Evolutionary conservation across 2,888 invertebrate species (phyloP), one percentile per base, ranked within the genome.

Genomic region (Bombylius discolor): DNA sequence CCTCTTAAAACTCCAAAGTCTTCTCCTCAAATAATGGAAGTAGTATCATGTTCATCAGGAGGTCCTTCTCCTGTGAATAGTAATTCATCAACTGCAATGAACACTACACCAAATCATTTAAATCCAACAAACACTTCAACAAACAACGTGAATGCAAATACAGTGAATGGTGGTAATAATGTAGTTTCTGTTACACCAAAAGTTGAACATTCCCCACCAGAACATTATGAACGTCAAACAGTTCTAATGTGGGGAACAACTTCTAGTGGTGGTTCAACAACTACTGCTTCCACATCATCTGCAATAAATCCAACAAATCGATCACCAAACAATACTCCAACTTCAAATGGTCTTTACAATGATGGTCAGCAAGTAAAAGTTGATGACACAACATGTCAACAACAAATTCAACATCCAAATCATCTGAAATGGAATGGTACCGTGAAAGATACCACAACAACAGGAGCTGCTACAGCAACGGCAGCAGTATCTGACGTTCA

Each of bases 171-270:
- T 12, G 58, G 53, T 49, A 61, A 52, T 49, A 55, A 52, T 23
- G 59, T 60, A 31, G 60, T 62, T 47, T 58, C 62, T 52, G 64
- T 69, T 5, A 71, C 72, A 14, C 73, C 74, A 31, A 74, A 74
- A 61, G 66, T 73, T 13, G 74, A 74, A 61, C 64, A 69, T 7
- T 63, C 66, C 4, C 58, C 69, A 6, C 70, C 71, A 32, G 72
- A 73, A 62, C 72, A 69, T 6, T 73, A 75, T 59, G 77, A 79
- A 63, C 78, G 94, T 49, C 93, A 94, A 74, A 94, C 93, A 12
- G 94, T 93, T 54, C 80, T 94, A 48, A 93, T 94, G 93, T 94
- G 93, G 93, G 93, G 92, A 32, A 78, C 82, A 59, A 78, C 75
- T 65, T 68, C 47, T 66, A 66, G 68, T 59, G 58, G 62, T 58